Conservation (phyloP, 2,797 vertebrate species). For the Morus bassanus region DNA sequence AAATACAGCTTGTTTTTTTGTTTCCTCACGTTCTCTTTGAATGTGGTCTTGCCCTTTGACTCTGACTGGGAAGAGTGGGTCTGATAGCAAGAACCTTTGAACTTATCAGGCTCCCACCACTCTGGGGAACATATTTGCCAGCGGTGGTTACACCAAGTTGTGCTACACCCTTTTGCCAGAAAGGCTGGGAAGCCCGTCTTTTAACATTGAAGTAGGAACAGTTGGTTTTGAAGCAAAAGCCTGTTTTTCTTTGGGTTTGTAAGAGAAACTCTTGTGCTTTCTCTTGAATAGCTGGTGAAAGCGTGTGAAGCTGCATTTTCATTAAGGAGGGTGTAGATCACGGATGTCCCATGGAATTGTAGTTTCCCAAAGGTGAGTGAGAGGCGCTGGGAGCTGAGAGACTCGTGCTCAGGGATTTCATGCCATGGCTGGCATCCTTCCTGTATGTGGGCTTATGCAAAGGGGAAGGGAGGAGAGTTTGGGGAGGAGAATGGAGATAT, state of each 20-base stretch:
- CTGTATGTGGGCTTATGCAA: background rate
- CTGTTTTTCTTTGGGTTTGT: background rate
- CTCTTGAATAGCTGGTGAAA: background rate
- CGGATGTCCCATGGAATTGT: background rate
- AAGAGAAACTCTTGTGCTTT: background rate
- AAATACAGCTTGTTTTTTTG: slow-evolving; percentile 40
- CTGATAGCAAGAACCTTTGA: background rate
- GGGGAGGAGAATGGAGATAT: background rate
- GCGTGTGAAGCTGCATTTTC: background rate
- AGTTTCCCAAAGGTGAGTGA: slow-evolving; percentile 4
- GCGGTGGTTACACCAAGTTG: background rate
- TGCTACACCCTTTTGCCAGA: background rate
- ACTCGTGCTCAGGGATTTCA: background rate
- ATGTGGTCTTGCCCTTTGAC: background rate
- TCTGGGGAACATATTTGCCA: background rate
- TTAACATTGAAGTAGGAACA: background rate
- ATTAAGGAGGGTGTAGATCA: background rate
- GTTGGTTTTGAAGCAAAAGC: background rate
- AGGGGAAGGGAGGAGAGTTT: background rate
- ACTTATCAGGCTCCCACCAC: slow-evolving; percentile 5
- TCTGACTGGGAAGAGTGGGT: background rate
- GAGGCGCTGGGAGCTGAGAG: background rate
- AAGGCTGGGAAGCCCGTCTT: background rate
- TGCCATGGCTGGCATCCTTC: background rate
- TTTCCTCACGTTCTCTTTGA: background rate